Conservation (phyloP, 2,888 invertebrate genomes). For the Tipula vernalis region DNA sequence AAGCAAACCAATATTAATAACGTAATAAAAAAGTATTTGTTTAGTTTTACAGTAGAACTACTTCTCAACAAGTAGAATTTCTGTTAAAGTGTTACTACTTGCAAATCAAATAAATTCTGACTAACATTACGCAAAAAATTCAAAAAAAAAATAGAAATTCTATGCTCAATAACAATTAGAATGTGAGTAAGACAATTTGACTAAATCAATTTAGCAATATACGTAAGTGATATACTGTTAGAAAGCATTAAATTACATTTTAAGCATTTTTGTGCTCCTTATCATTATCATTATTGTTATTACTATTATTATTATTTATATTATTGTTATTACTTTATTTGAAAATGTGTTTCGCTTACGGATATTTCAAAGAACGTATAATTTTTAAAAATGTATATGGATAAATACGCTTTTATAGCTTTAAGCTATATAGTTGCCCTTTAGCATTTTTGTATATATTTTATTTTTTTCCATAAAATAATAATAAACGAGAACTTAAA, state of each 20-base stretch:
- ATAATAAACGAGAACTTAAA: constrained; percentile 4
- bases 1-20: no score
- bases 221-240: background rate
- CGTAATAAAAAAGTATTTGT: no score
- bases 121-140: no score
- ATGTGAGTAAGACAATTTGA: background rate
- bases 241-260: background rate
- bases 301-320: background rate
- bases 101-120: no score
- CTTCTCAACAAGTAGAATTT: no score
- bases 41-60: no score
- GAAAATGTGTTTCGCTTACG: constrained; percentile 4
- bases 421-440: background rate
- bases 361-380: background rate
- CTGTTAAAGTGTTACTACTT: no score
- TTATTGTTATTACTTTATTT: background rate
- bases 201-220: background rate
- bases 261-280: background rate
- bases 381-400: background rate
- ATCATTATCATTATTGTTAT: background rate
- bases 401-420: background rate
- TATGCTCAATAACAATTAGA: no score
- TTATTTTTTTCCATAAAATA: background rate
- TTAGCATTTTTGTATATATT: background rate
- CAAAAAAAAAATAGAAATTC: no score